Percentiles rank a stretch among this genome's conserved stretches.
phyloP scores from a whole-genome alignment of 1,140 invertebrate genomes.

The Oedothorax gibbosus region DNA sequence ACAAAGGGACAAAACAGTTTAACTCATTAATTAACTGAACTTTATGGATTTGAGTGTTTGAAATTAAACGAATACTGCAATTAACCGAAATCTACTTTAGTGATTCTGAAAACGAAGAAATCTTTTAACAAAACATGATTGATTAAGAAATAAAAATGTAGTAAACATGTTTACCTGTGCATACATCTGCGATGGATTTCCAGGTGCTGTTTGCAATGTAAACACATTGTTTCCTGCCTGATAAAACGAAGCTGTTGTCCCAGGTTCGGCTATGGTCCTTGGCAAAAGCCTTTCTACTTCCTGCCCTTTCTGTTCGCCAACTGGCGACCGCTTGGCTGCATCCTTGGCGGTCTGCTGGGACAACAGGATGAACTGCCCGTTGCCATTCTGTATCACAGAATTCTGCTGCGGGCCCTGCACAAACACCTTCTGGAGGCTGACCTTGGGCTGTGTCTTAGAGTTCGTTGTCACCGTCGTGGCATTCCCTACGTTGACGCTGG shows the following conservation, averaged over 20 bases:
- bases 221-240: not conserved
- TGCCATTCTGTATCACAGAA: not conserved
- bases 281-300: no score
- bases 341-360: no score
- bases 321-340: no score
- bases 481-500: not conserved
- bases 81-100: not conserved
- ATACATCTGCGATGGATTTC: not conserved
- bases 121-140: not conserved
- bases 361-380: not conserved
- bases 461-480: not conserved
- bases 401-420: not conserved
- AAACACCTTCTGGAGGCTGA: not conserved
- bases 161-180: not conserved
- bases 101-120: not conserved
- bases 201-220: not conserved
- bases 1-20: not conserved
- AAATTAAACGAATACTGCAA: not conserved
- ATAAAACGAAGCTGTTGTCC: no score
- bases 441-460: not conserved
- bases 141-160: not conserved
- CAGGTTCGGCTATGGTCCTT: no score
- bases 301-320: no score
- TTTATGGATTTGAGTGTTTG: not conserved
- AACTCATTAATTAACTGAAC: not conserved